Evolutionary conservation across 1,140 invertebrate species (phyloP), one percentile per base, ranked within the genome.

Genomic region (Drosophila nannoptera): DNA sequence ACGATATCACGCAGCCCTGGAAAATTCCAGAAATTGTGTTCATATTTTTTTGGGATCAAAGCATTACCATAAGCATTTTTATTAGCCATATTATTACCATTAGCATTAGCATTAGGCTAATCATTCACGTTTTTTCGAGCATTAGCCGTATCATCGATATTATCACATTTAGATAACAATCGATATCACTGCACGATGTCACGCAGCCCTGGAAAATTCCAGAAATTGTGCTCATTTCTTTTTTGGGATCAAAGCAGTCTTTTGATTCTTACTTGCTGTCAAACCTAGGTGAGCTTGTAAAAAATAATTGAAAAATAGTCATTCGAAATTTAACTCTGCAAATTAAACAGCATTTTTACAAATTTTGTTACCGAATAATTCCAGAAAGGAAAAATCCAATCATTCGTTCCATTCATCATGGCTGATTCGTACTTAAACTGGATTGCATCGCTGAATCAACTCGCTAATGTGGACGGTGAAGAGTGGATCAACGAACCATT

Each of bases 351-450:
- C n/a, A 46, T 62, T 62, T 52, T 45, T 45, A 52, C 16, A 32
- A 36, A 66, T 43, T 63, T 40, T 31, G 12, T 45, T 4, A 12
- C 40, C 11, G 6, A 31, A 53, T n/a, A 61, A 52, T 36, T 60
- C 32, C 35, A 31, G 29, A 46, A 46, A 45, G 8, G 50, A 32
- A 42, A 11, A 29, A 49, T 11, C 29, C 22, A 49, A 49, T 8
- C 5, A 49, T 49, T 32, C 29, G 11, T 32, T 49, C 12, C 11
- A 29, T 43, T 38, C 50, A 11, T 0, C 38, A 80, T 80, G 77
- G 53, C 61, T 11, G 49, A 77, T 22, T 60, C 61, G 0, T 76
- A 56, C 29, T 36, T 77, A 4, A 80, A 62, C 32, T 58, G 52
- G 73, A 36, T 66, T 35, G 52, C 77, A 4, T 12, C 59, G 11